Evolutionary conservation across 2,888 invertebrate species (phyloP), one percentile per base, ranked within the genome.

Genomic region (Cyaniris semiargus): DNA sequence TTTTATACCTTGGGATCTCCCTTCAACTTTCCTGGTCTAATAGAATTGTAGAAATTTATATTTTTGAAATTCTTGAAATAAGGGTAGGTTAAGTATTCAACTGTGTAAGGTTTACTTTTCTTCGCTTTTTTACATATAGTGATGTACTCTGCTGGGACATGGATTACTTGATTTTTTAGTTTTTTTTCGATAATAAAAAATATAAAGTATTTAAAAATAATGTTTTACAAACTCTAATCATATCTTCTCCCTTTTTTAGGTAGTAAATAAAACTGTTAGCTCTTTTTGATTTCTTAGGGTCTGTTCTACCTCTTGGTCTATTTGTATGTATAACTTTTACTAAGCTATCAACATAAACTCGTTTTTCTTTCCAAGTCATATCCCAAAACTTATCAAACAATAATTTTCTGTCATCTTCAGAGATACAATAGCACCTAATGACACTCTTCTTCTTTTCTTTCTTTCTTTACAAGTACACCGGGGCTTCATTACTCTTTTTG

Each of bases 61-160:
- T 77, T 60, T 75, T 77, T 76, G 44, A 76, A 76, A 44, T 76
- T 76, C 23, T 79, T 79, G 58, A 77, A 79, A 66, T 72, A 76
- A 48, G 38, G 3, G 38, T 74, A 77, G 58, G 60, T 77, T 56
- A 66, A 34, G 60, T 76, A 76, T 76, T 76, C n/a, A 58, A 76
- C 72, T 53, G 23, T 74, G 66, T 76, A 76, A 6, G 34, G 76
- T 71, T 76, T 77, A 34, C 7, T 58, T 77, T 79, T 79, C 44
- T 70, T 77, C 31, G 78, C 80, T 38, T 75, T 78, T 70, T 75
- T 66, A 76, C 77, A 78, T 44, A 78, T 76, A 27, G 38, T 76
- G 48, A 80, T 79, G 44, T 78, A 79, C 75, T 80, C 80, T 48
- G 79, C 79, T 70, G 78, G 80, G 23, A 78, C 78, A 78, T 80